Conservation (phyloP, 2,113 vertebrate genomes). For the Calcarius ornatus region DNA sequence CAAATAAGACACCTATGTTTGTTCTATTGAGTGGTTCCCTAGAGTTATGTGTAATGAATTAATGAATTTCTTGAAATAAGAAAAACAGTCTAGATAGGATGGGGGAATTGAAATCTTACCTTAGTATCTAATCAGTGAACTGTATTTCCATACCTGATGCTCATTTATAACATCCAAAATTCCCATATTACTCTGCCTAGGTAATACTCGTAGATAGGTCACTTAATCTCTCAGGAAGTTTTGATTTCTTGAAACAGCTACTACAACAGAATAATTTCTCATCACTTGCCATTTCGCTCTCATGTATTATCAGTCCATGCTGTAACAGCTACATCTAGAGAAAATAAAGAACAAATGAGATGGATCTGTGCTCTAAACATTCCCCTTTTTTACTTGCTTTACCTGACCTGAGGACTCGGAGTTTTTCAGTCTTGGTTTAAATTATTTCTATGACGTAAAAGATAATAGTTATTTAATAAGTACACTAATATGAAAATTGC, state of each 20-base stretch:
- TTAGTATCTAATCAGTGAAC: neutral
- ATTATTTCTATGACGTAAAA: neutral
- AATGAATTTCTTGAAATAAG: neutral
- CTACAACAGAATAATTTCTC: neutral
- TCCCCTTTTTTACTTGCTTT: neutral
- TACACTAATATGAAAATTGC: neutral
- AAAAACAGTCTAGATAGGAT: neutral
- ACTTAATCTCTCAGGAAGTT: neutral
- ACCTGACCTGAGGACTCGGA: neutral
- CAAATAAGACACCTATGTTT: neutral
- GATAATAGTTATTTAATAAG: neutral
- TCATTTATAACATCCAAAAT: neutral
- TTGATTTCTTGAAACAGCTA: neutral
- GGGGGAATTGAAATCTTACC: neutral
- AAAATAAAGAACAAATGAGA: neutral
- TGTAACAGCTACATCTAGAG: neutral
- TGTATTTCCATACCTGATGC: neutral
- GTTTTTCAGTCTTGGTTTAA: neutral
- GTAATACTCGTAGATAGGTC: neutral
- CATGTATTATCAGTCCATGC: neutral
- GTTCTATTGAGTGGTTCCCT: neutral
- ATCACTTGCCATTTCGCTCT: neutral
- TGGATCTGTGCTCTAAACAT: neutral
- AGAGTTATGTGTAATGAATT: neutral
- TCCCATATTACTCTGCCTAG: neutral